A percentile compares a stretch with the other conserved stretches of the same genome.
Evolutionary conservation across 2,113 vertebrate genomes (phyloP).

Genomic region (Salvator merianae): DNA sequence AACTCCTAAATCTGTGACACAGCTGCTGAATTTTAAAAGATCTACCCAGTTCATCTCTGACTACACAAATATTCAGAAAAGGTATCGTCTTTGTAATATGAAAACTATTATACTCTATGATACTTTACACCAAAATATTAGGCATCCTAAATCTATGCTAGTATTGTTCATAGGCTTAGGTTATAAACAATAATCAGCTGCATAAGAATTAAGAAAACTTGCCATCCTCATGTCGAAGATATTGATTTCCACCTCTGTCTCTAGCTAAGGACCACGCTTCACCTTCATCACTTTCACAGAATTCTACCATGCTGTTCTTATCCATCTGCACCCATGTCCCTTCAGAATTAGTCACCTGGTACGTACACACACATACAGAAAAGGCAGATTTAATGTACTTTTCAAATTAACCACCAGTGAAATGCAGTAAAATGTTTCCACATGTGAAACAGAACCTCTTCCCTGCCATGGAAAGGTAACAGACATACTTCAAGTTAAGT

Average conservation of each 20-base stretch:
- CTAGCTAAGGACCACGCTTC: conserved; percentile 98
- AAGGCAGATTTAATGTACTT: conserved; percentile 69
- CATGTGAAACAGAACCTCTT: conserved; percentile 50
- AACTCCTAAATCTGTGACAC: neutral
- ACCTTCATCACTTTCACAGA: conserved; percentile 98
- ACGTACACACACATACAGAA: conserved; percentile 81
- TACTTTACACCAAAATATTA: neutral
- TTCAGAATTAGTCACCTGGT: conserved; percentile 96
- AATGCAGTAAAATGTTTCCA: conserved; percentile 59
- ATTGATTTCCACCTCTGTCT: conserved; percentile 96
- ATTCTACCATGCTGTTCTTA: conserved; percentile 99
- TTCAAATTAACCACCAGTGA: conserved; percentile 41
- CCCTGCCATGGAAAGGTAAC: conserved; percentile 41
- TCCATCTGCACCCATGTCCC: conserved; percentile 98
- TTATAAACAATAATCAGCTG: neutral
- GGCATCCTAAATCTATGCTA: neutral
- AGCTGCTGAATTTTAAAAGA: neutral
- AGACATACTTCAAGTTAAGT: conserved; percentile 75
- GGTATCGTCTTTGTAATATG: neutral
- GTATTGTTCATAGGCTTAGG: neutral
- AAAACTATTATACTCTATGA: neutral
- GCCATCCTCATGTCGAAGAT: conserved; percentile 97
- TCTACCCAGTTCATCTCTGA: neutral
- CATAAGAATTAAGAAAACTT: conserved; percentile 74
- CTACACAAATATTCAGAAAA: neutral